phyloP scores from a whole-genome alignment of 2,797 vertebrate species.

The Myripristis jacobus region DNA sequence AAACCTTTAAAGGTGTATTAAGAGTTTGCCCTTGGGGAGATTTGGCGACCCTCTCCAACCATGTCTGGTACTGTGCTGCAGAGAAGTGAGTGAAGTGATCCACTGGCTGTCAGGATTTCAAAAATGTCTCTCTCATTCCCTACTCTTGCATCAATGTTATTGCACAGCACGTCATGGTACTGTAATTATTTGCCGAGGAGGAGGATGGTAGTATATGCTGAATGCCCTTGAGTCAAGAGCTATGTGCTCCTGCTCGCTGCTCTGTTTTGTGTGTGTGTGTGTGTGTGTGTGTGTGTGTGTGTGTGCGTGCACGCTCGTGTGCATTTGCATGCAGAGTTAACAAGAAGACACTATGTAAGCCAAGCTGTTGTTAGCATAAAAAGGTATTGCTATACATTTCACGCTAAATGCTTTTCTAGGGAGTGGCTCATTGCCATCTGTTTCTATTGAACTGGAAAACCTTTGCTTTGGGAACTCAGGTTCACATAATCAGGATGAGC shows the following conservation, averaged over 20 bases:
- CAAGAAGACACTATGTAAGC: constrained; percentile 37
- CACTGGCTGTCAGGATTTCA: constrained; percentile 37
- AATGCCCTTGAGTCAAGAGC: constrained; percentile 47
- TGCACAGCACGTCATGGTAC: not conserved
- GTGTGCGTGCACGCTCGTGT: constrained; percentile 25
- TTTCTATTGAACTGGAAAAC: constrained; percentile 34
- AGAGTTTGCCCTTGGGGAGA: constrained; percentile 37
- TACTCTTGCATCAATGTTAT: constrained; percentile 18
- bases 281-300: too few relatives aligned
- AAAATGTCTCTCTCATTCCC: constrained; percentile 16
- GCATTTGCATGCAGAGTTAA: not conserved
- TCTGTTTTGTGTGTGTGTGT: too few relatives aligned
- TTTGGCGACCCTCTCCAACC: constrained; percentile 34
- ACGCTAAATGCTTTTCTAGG: constrained; percentile 24
- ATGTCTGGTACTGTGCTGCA: constrained; percentile 28
- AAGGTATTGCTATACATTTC: constrained; percentile 3
- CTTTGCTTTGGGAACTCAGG: constrained; percentile 36
- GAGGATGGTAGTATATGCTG: constrained; percentile 13
- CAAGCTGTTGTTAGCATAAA: constrained; percentile 20
- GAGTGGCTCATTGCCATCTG: constrained; percentile 54
- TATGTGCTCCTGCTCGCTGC: not conserved
- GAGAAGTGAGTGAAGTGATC: constrained; percentile 52
- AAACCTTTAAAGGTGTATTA: constrained; percentile 50
- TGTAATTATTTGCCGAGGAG: constrained; percentile 39
- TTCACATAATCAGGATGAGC: constrained; percentile 33